Conservation (phyloP, 2,797 vertebrate genomes). For the Gymnoscopelus microlampas region DNA sequence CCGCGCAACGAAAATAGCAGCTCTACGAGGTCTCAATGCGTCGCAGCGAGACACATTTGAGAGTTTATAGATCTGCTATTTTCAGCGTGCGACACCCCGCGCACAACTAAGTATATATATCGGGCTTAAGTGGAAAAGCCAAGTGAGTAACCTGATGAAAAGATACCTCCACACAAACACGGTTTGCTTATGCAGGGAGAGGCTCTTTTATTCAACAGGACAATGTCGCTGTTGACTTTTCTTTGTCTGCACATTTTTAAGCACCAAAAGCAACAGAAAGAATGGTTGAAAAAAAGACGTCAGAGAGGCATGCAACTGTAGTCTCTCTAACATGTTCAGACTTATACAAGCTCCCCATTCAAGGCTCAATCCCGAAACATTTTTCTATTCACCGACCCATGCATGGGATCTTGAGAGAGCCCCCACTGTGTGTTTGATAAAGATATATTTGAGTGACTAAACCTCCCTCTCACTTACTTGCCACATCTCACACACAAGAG, state of each 20-base stretch:
- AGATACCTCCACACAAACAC: constrained; percentile 75
- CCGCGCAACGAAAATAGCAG: too few relatives aligned
- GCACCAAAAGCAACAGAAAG: constrained; percentile 74
- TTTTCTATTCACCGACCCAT: constrained; percentile 67
- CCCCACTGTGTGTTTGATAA: constrained; percentile 65
- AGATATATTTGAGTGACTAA: constrained; percentile 70
- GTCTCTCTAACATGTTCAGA: constrained; percentile 74
- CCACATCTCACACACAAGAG: constrained; percentile 79
- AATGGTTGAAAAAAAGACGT: constrained; percentile 45
- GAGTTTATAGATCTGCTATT: too few relatives aligned
- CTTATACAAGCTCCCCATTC: constrained; percentile 67
- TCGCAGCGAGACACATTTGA: too few relatives aligned
- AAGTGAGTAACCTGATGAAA: constrained; percentile 76
- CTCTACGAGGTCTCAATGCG: too few relatives aligned
- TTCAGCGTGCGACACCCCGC: too few relatives aligned
- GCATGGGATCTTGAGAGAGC: constrained; percentile 45
- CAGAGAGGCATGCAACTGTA: constrained; percentile 68
- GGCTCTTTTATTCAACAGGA: constrained; percentile 75
- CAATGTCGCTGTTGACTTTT: constrained; percentile 83
- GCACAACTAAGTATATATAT: too few relatives aligned
- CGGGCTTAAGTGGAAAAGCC: constrained; percentile 59
- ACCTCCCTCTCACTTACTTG: constrained; percentile 66
- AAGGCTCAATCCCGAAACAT: constrained; percentile 56
- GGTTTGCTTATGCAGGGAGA: constrained; percentile 80
- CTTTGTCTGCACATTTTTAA: constrained; percentile 80